Percentiles rank a stretch among this genome's conserved stretches.
These are phyloP conservation scores for Aphodius sticticus DNA, from an alignment of 2,888 invertebrate species.

Conservation along the genomic window DNA sequence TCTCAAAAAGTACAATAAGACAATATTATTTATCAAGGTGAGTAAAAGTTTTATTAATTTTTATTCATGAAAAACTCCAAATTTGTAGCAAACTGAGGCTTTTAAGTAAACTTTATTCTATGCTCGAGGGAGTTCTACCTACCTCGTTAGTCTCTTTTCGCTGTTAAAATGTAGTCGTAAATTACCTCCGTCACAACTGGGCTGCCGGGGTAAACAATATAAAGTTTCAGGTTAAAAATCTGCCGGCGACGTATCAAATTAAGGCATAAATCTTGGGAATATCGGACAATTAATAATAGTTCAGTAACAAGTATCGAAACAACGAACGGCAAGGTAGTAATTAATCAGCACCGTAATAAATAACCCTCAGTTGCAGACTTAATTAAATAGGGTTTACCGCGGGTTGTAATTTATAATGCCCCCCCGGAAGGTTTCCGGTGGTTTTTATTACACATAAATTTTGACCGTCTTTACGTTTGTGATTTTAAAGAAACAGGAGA, in stretches of 20 bases:
- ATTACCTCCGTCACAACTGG: neutral
- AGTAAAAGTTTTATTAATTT: neutral
- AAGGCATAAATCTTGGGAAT: neutral
- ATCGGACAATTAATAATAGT: neutral
- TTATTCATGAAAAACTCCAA: neutral
- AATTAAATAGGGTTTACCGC: neutral
- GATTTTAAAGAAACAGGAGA: neutral
- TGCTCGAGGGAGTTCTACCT: neutral
- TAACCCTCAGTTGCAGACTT: neutral
- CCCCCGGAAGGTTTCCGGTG: neutral
- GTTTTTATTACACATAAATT: neutral
- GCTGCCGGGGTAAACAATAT: neutral
- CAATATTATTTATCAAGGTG: neutral
- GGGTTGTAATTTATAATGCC: neutral
- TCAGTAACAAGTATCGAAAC: neutral
- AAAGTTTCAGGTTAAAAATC: conserved; percentile 4
- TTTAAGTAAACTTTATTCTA: neutral
- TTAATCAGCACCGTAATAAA: neutral
- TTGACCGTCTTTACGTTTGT: neutral
- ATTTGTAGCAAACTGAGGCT: neutral
- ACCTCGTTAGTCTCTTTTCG: neutral
- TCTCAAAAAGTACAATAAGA: too few relatives aligned
- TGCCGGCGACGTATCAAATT: conserved; percentile 4
- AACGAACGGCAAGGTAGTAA: neutral
- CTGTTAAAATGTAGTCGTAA: neutral